Evolutionary conservation across 2,888 invertebrate genomes (phyloP), one percentile per base, ranked within the genome.

Genomic region (Eilema griseolum): DNA sequence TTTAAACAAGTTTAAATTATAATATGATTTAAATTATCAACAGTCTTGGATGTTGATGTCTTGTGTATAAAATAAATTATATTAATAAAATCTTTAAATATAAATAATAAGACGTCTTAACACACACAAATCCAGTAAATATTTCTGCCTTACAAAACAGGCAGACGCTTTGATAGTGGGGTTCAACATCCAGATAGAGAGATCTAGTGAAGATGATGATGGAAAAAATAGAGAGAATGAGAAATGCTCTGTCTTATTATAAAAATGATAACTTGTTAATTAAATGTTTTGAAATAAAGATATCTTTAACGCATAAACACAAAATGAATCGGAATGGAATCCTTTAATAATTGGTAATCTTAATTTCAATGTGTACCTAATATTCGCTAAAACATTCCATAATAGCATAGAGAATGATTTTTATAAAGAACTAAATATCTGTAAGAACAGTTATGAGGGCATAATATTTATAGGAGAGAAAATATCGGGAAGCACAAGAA

Each of bases 21-120:
- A 33, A 31, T 26, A 20, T 60, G 31, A 26, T 52, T 33, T 56
- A 23, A 26, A 56, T 70, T 62, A 60, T 64, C 80, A 78, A 74
- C 71, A 73, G 69, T 72, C 70, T 74, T 71, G 57, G 74, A 71
- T 75, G 74, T 74, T 70, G 41, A 12, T 37, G 12, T 37, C 33
- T 37, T 37, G 12, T 37, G 33, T 2, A 1, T 37, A 37, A 37
- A 37, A 37, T 37, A 12, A 37, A 66, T 61, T 56, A 11, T 61
- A 57, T 67, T 37, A 33, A 37, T 71, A 65, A 60, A 24, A 60
- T 31, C 16, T 33, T 10, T 4, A 52, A 46, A 24, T 59, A 41
- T 28, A 41, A 14, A 46, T 37, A 46, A 63, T n/a, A 26, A 24
- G n/a, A 28, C 20, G 31, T 52, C 20, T 8, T 52, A 8, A 52